These are phyloP conservation scores for Speoplatyrhinus poulsoni DNA, from an alignment of 2,113 vertebrate species.

Conservation along the genomic window DNA sequence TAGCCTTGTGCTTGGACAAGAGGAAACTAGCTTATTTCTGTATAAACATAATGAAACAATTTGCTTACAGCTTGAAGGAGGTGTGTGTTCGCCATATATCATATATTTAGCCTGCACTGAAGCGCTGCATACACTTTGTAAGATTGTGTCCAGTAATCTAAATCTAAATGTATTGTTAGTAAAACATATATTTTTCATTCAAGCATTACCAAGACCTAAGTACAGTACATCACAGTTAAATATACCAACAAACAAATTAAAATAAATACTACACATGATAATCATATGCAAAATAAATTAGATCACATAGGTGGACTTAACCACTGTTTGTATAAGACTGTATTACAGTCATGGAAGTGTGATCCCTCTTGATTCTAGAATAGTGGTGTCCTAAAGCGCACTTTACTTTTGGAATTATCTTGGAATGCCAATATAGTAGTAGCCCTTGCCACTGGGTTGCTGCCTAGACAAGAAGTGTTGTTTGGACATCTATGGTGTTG, in stretches of 20 bases:
- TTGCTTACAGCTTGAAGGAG: slow-evolving; percentile 39
- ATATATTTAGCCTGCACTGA: slow-evolving; percentile 22
- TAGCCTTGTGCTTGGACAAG: slow-evolving; percentile 68
- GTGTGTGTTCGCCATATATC: not conserved
- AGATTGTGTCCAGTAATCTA: slow-evolving; percentile 30
- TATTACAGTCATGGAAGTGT: slow-evolving; percentile 29
- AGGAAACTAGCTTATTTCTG: slow-evolving; percentile 66
- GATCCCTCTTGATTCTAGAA: slow-evolving; percentile 33
- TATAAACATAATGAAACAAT: slow-evolving; percentile 33
- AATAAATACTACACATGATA: slow-evolving; percentile 61
- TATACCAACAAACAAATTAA: slow-evolving; percentile 60
- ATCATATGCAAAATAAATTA: slow-evolving; percentile 73
- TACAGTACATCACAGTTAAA: slow-evolving; percentile 64
- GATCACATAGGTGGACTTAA: slow-evolving; percentile 33
- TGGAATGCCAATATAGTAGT: slow-evolving; percentile 68
- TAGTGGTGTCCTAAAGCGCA: slow-evolving; percentile 56
- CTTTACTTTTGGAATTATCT: slow-evolving; percentile 43
- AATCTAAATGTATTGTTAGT: slow-evolving; percentile 22
- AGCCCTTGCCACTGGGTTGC: slow-evolving; percentile 58
- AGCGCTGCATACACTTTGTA: slow-evolving; percentile 30
- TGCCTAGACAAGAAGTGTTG: slow-evolving; percentile 55
- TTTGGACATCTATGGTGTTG: slow-evolving; percentile 28
- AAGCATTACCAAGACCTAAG: slow-evolving; percentile 54
- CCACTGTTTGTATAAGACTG: slow-evolving; percentile 50
- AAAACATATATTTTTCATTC: slow-evolving; percentile 20